Conservation (phyloP, 2,888 invertebrate species). For the Napeogenes inachia region DNA sequence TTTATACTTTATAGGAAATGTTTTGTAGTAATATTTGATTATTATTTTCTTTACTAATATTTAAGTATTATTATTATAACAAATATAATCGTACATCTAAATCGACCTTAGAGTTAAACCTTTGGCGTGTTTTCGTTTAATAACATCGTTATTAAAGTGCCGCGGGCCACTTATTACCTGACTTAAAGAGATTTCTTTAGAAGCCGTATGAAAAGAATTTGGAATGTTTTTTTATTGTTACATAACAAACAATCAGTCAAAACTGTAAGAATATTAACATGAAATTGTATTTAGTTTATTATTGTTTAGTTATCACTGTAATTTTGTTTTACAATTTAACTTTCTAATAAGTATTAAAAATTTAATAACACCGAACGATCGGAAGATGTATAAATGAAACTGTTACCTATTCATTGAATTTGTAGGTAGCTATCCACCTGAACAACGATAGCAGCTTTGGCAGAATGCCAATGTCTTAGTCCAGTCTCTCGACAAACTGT, state of each 20-base stretch:
- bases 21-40: too few species aligned
- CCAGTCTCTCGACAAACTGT: slow-evolving; percentile 30
- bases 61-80: too few species aligned
- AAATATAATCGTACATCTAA: too few species aligned
- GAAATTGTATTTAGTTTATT: too few species aligned
- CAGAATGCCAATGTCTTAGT: slow-evolving; percentile 34
- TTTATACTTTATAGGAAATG: too few species aligned
- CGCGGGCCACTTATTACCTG: slow-evolving; percentile 3
- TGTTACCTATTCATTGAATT: slow-evolving; percentile 11
- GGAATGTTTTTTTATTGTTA: not conserved
- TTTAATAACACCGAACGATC: too few species aligned
- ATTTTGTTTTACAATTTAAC: too few species aligned
- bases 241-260: not conserved
- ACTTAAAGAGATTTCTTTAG: not conserved
- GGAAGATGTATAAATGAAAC: not conserved
- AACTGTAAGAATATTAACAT: too few species aligned
- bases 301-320: too few species aligned
- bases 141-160: not conserved
- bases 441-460: slow-evolving; percentile 30
- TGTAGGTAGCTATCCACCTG: slow-evolving; percentile 26
- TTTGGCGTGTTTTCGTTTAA: slow-evolving; percentile 2
- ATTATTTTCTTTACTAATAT: too few species aligned
- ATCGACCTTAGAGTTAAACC: too few species aligned
- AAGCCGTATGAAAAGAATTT: not conserved
- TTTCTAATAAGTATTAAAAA: too few species aligned